Percentiles rank a stretch among this genome's conserved stretches.
Conservation (phyloP, 2,797 vertebrate species). For the Peromyscus aztecus region DNA sequence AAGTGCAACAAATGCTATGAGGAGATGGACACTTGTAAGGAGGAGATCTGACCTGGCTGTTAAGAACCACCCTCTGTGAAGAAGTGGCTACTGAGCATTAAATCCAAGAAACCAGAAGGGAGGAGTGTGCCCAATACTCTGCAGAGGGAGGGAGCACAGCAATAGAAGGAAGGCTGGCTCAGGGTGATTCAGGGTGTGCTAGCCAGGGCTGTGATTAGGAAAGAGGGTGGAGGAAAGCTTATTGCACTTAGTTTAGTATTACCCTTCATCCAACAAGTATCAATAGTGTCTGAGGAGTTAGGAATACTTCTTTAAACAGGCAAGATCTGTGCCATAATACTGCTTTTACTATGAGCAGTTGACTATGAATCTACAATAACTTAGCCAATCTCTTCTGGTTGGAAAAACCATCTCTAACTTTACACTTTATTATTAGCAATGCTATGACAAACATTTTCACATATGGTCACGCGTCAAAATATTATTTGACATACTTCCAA, state of each 20-base stretch:
- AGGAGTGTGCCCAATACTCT: neutral
- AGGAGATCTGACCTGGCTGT: neutral
- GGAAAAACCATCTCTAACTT: neutral
- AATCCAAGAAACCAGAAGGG: neutral
- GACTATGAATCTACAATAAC: neutral
- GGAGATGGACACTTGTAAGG: rapidly evolving
- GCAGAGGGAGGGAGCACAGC: no score
- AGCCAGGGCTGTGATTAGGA: neutral
- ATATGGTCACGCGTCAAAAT: slow-evolving; percentile 19
- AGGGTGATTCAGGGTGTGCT: neutral
- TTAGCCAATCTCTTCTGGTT: slow-evolving; percentile 44
- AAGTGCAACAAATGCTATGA: neutral
- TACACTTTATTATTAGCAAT: neutral
- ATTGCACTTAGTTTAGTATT: neutral
- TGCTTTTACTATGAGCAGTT: neutral
- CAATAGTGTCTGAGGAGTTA: neutral
- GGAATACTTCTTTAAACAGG: neutral
- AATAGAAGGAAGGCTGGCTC: neutral
- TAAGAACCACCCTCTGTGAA: neutral
- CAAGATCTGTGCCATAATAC: neutral
- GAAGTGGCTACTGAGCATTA: neutral
- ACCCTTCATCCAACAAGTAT: neutral
- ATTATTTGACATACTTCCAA: slow-evolving; percentile 16
- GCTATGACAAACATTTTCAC: neutral
- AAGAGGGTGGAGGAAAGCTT: neutral